Conservation (phyloP, 92 coral and sea anemone genomes). For the Paramuricea clavata region DNA sequence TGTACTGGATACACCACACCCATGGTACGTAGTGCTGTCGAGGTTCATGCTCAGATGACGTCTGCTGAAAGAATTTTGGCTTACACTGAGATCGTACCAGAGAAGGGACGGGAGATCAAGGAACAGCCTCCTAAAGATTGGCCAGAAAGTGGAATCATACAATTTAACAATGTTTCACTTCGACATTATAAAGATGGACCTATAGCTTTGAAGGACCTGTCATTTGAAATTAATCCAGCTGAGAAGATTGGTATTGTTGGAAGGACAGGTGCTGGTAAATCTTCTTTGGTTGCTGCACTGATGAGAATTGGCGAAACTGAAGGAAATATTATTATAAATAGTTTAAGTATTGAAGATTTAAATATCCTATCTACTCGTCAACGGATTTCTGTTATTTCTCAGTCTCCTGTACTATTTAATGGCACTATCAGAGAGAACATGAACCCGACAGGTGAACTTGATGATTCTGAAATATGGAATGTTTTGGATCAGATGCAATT, state of each 20-base stretch:
- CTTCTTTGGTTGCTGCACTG: conserved; percentile 32
- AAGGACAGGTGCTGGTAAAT: conserved; percentile 40
- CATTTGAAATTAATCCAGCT: conserved; percentile 4
- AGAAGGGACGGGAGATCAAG: conserved; percentile 10
- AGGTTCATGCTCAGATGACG: conserved; percentile 39
- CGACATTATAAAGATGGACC: conserved; percentile 39
- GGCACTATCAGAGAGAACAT: conserved; percentile 26
- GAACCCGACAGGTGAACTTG: conserved; percentile 6
- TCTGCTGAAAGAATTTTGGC: conserved; percentile 35
- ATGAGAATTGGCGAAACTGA: conserved; percentile 40
- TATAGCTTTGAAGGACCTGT: background rate
- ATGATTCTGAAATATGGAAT: conserved; percentile 28
- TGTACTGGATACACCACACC: background rate
- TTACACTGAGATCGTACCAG: conserved; percentile 23
- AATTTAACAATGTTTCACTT: conserved; percentile 29
- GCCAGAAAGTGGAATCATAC: conserved; percentile 18
- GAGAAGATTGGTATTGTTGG: conserved; percentile 40
- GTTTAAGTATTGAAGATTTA: conserved; percentile 9
- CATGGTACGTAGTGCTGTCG: conserved; percentile 11
- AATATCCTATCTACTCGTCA: conserved; percentile 19
- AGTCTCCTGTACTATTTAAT: conserved; percentile 22
- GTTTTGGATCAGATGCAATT: conserved; percentile 20
- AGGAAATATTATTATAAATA: conserved; percentile 21
- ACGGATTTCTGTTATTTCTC: conserved; percentile 35
- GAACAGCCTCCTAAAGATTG: conserved; percentile 10